phyloP scores from a whole-genome alignment of 2,113 vertebrate species.

The Ranitomeya variabilis region DNA sequence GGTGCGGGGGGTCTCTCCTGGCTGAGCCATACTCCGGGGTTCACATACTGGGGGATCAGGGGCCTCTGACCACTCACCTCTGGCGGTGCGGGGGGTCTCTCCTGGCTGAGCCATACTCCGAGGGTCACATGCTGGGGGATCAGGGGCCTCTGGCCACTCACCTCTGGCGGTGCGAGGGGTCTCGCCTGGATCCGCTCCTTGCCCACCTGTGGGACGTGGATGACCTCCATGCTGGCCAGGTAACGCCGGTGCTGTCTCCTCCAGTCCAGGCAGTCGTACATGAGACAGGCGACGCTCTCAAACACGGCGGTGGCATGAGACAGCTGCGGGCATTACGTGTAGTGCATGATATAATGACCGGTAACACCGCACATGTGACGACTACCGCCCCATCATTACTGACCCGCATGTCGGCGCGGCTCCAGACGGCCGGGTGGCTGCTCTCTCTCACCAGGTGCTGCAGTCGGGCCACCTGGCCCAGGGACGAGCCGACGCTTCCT shows the following conservation, averaged over 20 bases:
- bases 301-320: conserved; percentile 78
- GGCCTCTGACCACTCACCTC: no score
- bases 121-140: no score
- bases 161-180: conserved; percentile 60
- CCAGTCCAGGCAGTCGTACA: conserved; percentile 87
- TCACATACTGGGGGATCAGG: no score
- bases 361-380: no score
- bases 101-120: no score
- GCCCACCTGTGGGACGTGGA: conserved; percentile 70
- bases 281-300: conserved; percentile 80
- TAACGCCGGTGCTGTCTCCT: conserved; percentile 84
- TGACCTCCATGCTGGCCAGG: conserved; percentile 72
- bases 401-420: conserved; percentile 74
- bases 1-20: no score
- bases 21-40: no score
- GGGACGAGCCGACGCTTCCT: conserved; percentile 71
- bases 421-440: conserved; percentile 66
- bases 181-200: conserved; percentile 32
- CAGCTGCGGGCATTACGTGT: conserved; percentile 66
- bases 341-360: no score
- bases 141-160: conserved; percentile 17
- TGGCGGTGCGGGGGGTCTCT: no score
- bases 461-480: conserved; percentile 79
- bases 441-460: conserved; percentile 70
- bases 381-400: conserved; percentile 59